A percentile compares a stretch with the other conserved stretches of the same genome.
Conservation (phyloP, 2,797 vertebrate species). For the Syngnathus rostellatus region DNA sequence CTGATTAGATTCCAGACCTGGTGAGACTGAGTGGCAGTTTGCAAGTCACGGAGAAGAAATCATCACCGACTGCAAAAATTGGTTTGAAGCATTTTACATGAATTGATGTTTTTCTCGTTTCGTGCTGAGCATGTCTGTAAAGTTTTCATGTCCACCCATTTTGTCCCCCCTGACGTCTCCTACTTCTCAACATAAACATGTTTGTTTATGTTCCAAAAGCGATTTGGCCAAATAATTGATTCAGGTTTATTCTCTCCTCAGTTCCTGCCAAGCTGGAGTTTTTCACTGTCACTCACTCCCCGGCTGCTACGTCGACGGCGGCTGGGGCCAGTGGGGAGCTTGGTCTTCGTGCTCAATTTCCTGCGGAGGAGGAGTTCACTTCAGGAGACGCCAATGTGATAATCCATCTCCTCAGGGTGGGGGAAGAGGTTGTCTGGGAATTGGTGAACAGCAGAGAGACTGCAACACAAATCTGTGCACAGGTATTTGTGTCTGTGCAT, state of each 20-base stretch:
- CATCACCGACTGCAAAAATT: conserved; percentile 72
- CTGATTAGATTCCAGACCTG: conserved; percentile 49
- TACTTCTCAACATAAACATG: no score
- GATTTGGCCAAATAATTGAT: not conserved
- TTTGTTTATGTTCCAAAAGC: no score
- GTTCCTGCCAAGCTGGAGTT: conserved; percentile 73
- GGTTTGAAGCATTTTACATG: conserved; percentile 46
- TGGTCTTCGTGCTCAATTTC: conserved; percentile 64
- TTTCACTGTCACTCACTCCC: conserved; percentile 71
- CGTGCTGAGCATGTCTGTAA: not conserved
- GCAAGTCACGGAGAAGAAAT: conserved; percentile 72
- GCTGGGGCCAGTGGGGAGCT: conserved; percentile 68
- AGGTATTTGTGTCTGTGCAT: conserved; percentile 34
- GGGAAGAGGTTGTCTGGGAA: conserved; percentile 67
- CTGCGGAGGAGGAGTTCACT: conserved; percentile 64
- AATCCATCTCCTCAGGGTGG: conserved; percentile 70
- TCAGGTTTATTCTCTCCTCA: conserved; percentile 28
- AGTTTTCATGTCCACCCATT: no score
- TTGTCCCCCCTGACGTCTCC: no score
- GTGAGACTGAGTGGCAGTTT: conserved; percentile 64
- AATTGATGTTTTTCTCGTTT: not conserved
- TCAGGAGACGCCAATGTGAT: conserved; percentile 64
- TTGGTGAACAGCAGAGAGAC: conserved; percentile 52
- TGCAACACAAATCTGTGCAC: conserved; percentile 62
- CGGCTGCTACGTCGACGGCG: conserved; percentile 65